Conservation (phyloP, 2,797 vertebrate genomes). For the Paratrypauchen microcephalus region DNA sequence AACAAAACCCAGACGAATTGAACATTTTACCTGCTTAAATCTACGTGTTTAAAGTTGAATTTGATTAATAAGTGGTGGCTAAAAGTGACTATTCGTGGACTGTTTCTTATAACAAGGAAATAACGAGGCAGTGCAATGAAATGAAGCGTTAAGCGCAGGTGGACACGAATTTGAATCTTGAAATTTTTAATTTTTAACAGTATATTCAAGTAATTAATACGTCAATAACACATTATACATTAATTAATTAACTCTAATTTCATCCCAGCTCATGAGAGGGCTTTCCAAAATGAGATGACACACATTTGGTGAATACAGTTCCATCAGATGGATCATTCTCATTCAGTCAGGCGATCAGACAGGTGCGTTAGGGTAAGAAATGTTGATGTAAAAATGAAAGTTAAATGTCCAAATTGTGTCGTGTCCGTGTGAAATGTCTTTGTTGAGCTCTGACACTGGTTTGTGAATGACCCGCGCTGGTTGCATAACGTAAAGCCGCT, state of each 20-base stretch:
- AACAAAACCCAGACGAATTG: not conserved
- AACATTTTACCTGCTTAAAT: not conserved
- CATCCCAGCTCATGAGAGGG: not conserved
- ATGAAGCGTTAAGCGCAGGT: too few species aligned
- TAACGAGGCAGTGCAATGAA: not conserved
- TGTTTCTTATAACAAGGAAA: not conserved
- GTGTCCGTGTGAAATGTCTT: not conserved
- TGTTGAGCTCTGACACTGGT: conserved; percentile 12
- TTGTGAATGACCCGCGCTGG: conserved; percentile 39
- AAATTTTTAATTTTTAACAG: too few species aligned
- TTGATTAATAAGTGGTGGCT: not conserved
- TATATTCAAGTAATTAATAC: too few species aligned
- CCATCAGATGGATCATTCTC: not conserved
- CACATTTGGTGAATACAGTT: not conserved
- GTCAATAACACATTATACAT: too few species aligned
- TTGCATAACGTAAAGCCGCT: conserved; percentile 63
- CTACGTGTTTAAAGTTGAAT: not conserved
- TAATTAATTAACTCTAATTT: not conserved
- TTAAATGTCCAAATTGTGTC: not conserved
- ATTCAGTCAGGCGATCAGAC: too few species aligned
- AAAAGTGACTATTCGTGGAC: not conserved
- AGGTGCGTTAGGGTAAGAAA: not conserved
- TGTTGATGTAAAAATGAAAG: not conserved
- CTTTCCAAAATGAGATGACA: not conserved
- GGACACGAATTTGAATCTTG: too few species aligned